phyloP scores from a whole-genome alignment of 53 echinoderm and acorn worm genomes.

The Antedon mediterranea region DNA sequence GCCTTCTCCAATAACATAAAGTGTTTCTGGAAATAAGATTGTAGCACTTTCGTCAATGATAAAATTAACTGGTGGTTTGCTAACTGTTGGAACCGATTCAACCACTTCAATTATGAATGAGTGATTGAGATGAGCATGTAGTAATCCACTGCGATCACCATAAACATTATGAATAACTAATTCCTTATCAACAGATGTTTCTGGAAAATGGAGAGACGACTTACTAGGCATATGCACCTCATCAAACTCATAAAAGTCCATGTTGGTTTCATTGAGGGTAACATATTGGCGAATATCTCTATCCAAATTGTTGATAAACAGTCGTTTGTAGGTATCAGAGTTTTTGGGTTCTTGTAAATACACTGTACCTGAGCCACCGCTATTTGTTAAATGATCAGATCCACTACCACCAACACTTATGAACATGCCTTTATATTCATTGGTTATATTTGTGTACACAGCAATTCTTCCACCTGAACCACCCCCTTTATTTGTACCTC shows the following conservation, averaged over 20 bases:
- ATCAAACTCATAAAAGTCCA: slow-evolving; percentile 54
- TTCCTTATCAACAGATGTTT: slow-evolving; percentile 2
- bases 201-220: slow-evolving; percentile 44
- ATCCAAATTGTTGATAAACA: slow-evolving; percentile 54
- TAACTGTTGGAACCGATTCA: slow-evolving; percentile 53
- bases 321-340: slow-evolving; percentile 40
- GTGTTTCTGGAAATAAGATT: slow-evolving; percentile 61
- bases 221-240: slow-evolving; percentile 54
- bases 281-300: slow-evolving; percentile 60
- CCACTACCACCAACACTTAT: slow-evolving; percentile 48
- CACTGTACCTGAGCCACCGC: slow-evolving; percentile 69
- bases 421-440: slow-evolving; percentile 40
- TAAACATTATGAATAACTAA: slow-evolving; percentile 52
- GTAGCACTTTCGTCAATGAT: slow-evolving; percentile 44
- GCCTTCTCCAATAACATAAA: slow-evolving; percentile 68
- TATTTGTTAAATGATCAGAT: slow-evolving; percentile 14
- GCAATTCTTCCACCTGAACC: slow-evolving; percentile 82
- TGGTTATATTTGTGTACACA: slow-evolving; percentile 50
- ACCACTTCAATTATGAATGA: slow-evolving; percentile 53
- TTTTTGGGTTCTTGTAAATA: slow-evolving; percentile 47
- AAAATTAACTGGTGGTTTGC: slow-evolving; percentile 68
- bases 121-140: slow-evolving; percentile 49
- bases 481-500: slow-evolving; percentile 41
- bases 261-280: slow-evolving; percentile 36
- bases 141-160: slow-evolving; percentile 61